Percentiles rank a stretch among this genome's conserved stretches.
Evolutionary conservation across 2,113 vertebrate genomes (phyloP).

Genomic region (Bos taurus): DNA sequence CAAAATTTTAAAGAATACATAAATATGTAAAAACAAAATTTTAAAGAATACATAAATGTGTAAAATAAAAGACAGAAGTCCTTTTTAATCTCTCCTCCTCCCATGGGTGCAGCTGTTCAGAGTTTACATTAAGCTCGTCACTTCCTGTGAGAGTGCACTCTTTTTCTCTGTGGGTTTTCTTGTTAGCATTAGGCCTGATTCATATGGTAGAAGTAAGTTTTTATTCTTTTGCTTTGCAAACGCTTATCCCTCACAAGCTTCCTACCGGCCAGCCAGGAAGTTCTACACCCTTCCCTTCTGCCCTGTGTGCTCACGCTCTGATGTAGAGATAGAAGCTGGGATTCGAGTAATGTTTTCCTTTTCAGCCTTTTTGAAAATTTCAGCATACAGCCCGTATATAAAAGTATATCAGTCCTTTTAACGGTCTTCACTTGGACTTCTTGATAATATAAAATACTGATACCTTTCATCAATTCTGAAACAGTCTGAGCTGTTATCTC

Average conservation of each 20-base stretch:
- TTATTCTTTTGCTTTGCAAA: background rate
- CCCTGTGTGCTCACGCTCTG: rapidly evolving
- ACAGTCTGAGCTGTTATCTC: rapidly evolving
- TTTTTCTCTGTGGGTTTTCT: background rate
- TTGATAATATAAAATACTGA: background rate
- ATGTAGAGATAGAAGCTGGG: background rate
- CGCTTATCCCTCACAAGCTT: rapidly evolving
- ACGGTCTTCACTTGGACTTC: background rate
- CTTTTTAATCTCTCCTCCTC: rapidly evolving
- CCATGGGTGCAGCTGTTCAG: rapidly evolving
- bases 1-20: background rate
- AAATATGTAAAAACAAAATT: background rate
- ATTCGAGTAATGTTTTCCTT: background rate
- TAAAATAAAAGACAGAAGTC: background rate
- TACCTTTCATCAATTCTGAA: background rate
- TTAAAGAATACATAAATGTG: background rate
- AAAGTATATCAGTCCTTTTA: background rate
- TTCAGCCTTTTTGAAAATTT: background rate
- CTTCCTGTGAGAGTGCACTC: background rate
- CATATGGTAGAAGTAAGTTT: rapidly evolving
- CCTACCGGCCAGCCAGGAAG: rapidly evolving
- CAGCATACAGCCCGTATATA: background rate
- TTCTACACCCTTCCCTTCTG: background rate
- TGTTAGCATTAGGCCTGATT: background rate
- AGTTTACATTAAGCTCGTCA: rapidly evolving